phyloP scores from a whole-genome alignment of 2,888 invertebrate species.

The Dilophus febrilis region DNA sequence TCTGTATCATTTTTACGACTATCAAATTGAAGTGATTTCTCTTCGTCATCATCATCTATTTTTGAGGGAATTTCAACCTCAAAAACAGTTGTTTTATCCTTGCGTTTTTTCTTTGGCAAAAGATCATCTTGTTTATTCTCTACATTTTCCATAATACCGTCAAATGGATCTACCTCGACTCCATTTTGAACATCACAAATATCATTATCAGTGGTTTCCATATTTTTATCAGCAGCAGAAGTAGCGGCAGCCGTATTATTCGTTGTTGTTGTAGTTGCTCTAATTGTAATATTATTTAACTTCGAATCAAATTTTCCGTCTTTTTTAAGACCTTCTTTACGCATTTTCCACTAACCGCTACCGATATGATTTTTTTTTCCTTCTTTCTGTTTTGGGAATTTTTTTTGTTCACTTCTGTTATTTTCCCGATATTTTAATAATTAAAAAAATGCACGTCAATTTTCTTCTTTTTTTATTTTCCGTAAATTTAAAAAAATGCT shows the following conservation, averaged over 20 bases:
- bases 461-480: too few relatives aligned
- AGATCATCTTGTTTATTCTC: background rate
- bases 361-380: too few relatives aligned
- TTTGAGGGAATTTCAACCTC: background rate
- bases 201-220: background rate
- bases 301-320: background rate
- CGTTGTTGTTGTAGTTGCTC: too few relatives aligned
- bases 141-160: constrained; percentile 4
- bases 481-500: too few relatives aligned
- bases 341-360: constrained; percentile 3
- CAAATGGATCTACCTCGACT: constrained; percentile 14
- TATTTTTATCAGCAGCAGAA: background rate
- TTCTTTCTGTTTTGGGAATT: too few relatives aligned
- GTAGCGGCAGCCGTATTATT: background rate
- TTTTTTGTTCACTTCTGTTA: too few relatives aligned
- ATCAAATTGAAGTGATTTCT: too few relatives aligned
- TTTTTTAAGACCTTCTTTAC: constrained; percentile 2
- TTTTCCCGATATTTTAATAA: too few relatives aligned
- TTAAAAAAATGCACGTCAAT: too few relatives aligned
- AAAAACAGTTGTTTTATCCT: background rate
- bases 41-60: too few relatives aligned
- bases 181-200: constrained; percentile 11
- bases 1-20: background rate
- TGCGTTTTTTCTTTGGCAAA: background rate
- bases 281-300: too few relatives aligned